Conservation (phyloP, 2,888 invertebrate genomes). For the Rugalucina vietnamica region DNA sequence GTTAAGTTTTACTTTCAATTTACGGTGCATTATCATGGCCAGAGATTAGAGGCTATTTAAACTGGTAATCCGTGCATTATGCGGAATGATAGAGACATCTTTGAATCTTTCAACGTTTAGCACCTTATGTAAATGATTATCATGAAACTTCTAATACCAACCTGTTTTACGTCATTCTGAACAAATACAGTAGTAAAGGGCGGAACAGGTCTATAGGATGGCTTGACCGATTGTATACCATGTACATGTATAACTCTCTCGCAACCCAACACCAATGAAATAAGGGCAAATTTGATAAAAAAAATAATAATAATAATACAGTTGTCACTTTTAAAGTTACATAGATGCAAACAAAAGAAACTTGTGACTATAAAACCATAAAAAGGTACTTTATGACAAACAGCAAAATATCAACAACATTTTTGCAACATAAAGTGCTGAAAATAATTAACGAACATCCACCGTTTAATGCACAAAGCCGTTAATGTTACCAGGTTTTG, state of each 20-base stretch:
- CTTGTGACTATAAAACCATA: too few species aligned
- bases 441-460: neutral
- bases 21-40: neutral
- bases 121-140: neutral
- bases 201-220: too few species aligned
- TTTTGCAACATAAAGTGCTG: too few species aligned
- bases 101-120: neutral
- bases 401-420: too few species aligned
- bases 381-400: too few species aligned
- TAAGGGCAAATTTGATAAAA: too few species aligned
- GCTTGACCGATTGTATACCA: too few species aligned
- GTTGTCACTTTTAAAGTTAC: too few species aligned
- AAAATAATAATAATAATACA: too few species aligned
- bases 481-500: neutral
- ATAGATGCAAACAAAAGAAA: too few species aligned
- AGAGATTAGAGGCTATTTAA: neutral
- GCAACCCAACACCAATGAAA: too few species aligned
- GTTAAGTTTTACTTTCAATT: conserved; percentile 13
- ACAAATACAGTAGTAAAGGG: neutral
- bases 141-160: neutral
- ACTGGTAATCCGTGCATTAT: neutral
- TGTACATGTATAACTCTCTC: too few species aligned
- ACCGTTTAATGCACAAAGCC: neutral
- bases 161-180: neutral
- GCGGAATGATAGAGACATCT: neutral